Percentiles rank a stretch among this genome's conserved stretches.
Evolutionary conservation across 2,113 vertebrate species (phyloP).

Genomic region (Pseudonaja textilis): DNA sequence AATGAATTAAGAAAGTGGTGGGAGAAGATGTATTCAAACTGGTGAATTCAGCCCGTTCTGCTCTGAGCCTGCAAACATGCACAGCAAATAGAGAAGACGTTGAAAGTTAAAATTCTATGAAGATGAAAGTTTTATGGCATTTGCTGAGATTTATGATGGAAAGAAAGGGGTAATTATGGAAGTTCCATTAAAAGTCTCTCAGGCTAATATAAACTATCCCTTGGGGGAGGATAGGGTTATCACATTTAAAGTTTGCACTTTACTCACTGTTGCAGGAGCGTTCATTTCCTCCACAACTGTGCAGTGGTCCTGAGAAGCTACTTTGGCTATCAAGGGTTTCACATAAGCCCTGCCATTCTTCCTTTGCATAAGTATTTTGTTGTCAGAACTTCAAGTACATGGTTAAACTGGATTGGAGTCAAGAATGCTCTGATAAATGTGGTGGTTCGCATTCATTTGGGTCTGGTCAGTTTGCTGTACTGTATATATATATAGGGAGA

Average conservation of each 20-base stretch:
- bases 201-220: background rate
- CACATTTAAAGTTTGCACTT: background rate
- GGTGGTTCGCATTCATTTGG: background rate
- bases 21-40: background rate
- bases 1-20: background rate
- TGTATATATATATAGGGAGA: background rate
- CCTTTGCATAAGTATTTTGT: background rate
- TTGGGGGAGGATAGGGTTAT: background rate
- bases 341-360: background rate
- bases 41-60: background rate
- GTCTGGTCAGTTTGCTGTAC: background rate
- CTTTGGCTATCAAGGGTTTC: background rate
- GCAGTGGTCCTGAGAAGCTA: background rate
- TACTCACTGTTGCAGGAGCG: background rate
- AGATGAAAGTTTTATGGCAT: background rate
- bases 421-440: background rate
- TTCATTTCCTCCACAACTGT: background rate
- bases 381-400: background rate
- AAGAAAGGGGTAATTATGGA: background rate
- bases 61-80: background rate
- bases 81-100: background rate
- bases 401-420: background rate
- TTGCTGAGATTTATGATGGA: background rate
- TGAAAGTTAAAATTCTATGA: background rate
- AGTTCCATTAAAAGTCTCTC: background rate